Percentiles rank a stretch among this genome's conserved stretches.
Evolutionary conservation across 2,797 vertebrate genomes (phyloP).

Genomic region (Heliangelus exortis): DNA sequence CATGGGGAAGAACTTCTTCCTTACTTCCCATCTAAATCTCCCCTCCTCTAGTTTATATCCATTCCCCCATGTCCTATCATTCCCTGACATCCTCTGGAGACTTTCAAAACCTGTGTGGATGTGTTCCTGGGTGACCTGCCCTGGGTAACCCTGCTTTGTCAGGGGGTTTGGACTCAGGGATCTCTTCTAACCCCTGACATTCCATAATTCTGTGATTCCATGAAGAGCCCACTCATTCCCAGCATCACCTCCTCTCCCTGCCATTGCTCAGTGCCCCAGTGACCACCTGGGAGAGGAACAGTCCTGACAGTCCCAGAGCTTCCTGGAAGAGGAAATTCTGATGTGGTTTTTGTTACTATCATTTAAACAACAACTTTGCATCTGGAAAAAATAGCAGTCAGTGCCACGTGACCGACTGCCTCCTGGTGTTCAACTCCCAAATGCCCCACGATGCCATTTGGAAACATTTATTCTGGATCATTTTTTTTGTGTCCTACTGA

Average conservation of each 20-base stretch:
- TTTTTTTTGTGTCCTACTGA: neutral
- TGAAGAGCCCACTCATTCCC: too few relatives aligned
- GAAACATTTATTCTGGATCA: conserved; percentile 23
- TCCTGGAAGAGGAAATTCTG: neutral
- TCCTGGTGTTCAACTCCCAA: neutral
- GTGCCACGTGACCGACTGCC: rapidly evolving
- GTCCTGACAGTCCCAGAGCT: neutral
- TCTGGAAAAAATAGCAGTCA: neutral
- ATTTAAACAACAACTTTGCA: neutral
- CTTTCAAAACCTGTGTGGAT: too few relatives aligned
- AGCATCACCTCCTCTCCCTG: neutral
- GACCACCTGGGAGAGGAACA: conserved; percentile 6
- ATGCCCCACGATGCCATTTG: neutral
- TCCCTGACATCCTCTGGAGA: too few relatives aligned
- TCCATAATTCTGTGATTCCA: too few relatives aligned
- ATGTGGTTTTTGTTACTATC: neutral
- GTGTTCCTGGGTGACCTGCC: too few relatives aligned
- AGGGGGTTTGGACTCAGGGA: too few relatives aligned
- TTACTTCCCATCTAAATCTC: too few relatives aligned
- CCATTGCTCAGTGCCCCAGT: rapidly evolving
- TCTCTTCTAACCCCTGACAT: too few relatives aligned
- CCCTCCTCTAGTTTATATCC: too few relatives aligned
- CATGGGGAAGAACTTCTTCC: too few relatives aligned
- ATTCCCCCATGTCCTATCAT: too few relatives aligned
- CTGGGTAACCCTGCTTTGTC: too few relatives aligned